Evolutionary conservation across 2,888 invertebrate species (phyloP).

Genomic region (Muschampia plurimacula): DNA sequence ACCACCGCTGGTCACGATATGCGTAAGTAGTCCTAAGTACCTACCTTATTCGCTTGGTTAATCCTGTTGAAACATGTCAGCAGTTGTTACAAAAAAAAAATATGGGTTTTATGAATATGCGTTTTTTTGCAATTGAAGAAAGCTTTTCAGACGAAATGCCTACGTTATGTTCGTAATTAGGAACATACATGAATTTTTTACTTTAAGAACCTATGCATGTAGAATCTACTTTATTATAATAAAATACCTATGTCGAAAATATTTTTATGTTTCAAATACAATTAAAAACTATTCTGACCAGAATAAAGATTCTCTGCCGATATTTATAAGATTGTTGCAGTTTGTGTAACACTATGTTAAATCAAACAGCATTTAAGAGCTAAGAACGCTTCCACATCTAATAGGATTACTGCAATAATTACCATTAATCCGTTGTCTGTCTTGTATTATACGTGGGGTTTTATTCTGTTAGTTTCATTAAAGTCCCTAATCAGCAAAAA

Average conservation of each 20-base stretch:
- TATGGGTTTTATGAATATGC: not conserved
- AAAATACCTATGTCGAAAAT: no score
- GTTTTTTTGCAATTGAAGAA: not conserved
- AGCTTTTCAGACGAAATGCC: not conserved
- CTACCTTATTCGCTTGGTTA: conserved; percentile 15
- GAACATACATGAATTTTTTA: no score
- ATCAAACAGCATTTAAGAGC: no score
- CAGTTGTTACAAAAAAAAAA: not conserved
- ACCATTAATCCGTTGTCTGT: conserved; percentile 16
- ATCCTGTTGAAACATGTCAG: conserved; percentile 23
- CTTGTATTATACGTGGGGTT: not conserved
- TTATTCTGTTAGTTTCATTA: conserved; percentile 16
- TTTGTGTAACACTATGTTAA: not conserved
- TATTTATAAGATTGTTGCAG: not conserved
- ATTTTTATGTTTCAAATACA: no score
- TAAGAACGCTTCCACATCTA: not conserved
- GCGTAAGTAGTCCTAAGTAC: conserved; percentile 18
- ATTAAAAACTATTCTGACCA: no score
- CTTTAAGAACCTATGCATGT: no score
- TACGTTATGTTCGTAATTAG: no score
- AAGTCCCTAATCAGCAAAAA: not conserved
- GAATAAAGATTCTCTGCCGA: no score
- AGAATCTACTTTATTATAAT: no score
- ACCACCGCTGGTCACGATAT: conserved; percentile 25
- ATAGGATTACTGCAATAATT: conserved; percentile 25